Evolutionary conservation across 2,888 invertebrate species (phyloP).

Genomic region (Caenorhabditis panamensis): DNA sequence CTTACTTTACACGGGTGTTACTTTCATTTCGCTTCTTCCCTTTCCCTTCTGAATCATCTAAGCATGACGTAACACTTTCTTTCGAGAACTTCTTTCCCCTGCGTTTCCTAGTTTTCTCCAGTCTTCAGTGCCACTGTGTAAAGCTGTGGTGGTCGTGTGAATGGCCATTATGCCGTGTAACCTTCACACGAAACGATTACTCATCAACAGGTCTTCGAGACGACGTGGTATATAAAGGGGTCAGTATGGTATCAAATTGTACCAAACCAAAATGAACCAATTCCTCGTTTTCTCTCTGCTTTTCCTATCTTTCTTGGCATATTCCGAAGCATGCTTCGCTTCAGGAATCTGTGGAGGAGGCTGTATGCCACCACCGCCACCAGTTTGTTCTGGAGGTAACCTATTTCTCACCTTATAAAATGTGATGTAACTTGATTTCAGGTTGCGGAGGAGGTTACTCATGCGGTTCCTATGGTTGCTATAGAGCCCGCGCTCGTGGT

Average conservation of each 20-base stretch:
- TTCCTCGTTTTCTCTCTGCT: constrained; percentile 18
- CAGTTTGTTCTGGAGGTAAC: constrained; percentile 59
- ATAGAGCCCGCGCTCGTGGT: constrained; percentile 70
- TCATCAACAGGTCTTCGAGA: constrained; percentile 47
- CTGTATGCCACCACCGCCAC: constrained; percentile 76
- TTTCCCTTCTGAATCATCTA: neutral
- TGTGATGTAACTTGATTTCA: constrained; percentile 5
- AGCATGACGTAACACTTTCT: constrained; percentile 38
- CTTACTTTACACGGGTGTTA: constrained; percentile 29
- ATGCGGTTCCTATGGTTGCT: constrained; percentile 79
- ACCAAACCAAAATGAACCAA: constrained; percentile 28
- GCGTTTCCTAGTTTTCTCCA: constrained; percentile 2
- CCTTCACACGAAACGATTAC: constrained; percentile 42
- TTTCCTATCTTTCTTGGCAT: constrained; percentile 28
- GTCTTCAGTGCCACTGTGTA: constrained; percentile 24
- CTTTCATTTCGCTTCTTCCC: constrained; percentile 2
- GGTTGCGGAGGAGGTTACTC: constrained; percentile 71
- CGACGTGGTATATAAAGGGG: constrained; percentile 22
- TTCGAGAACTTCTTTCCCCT: constrained; percentile 22
- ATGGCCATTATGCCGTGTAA: constrained; percentile 44
- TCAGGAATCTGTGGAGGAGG: constrained; percentile 79
- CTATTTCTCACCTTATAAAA: no score
- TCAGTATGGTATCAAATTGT: no score
- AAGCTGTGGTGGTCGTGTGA: constrained; percentile 37
- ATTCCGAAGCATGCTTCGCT: constrained; percentile 77